Conservation (phyloP, 2,797 vertebrate genomes). For the Hozukius guyotensis region DNA sequence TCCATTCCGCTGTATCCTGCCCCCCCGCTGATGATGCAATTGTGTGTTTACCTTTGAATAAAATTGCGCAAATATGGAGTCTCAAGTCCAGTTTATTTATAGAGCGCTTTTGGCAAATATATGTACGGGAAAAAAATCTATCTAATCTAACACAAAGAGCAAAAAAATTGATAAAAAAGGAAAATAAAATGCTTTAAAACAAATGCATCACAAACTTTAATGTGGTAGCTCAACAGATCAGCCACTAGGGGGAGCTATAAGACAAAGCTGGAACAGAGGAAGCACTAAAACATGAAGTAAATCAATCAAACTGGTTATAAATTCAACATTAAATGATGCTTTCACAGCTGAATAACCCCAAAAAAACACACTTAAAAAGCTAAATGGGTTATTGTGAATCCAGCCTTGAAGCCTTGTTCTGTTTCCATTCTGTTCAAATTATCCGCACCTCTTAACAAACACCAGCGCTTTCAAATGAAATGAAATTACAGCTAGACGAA, state of each 20-base stretch:
- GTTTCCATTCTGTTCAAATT: not conserved
- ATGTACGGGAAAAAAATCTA: not conserved
- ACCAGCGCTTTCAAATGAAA: not conserved
- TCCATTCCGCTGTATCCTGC: constrained; percentile 3
- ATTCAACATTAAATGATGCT: not conserved
- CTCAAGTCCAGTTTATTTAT: not conserved
- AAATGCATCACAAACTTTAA: not conserved
- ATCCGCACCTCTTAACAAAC: not conserved
- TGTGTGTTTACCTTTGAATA: constrained; percentile 30
- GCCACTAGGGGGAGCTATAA: constrained; percentile 35
- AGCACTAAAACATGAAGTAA: not conserved
- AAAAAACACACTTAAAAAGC: not conserved
- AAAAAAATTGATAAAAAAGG: not conserved
- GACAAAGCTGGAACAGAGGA: not conserved
- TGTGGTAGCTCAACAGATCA: not conserved
- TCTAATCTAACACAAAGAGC: not conserved
- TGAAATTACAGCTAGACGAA: not conserved
- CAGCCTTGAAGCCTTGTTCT: not conserved
- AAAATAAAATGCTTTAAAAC: not conserved
- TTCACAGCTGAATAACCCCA: not conserved
- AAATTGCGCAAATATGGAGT: constrained; percentile 2
- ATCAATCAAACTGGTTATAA: not conserved
- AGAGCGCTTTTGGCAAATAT: not conserved
- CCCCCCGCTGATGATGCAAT: not conserved
- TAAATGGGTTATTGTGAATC: not conserved